Percentiles rank a stretch among this genome's conserved stretches.
Conservation (phyloP, 2,797 vertebrate genomes). For the Sebastes wilsoni region DNA sequence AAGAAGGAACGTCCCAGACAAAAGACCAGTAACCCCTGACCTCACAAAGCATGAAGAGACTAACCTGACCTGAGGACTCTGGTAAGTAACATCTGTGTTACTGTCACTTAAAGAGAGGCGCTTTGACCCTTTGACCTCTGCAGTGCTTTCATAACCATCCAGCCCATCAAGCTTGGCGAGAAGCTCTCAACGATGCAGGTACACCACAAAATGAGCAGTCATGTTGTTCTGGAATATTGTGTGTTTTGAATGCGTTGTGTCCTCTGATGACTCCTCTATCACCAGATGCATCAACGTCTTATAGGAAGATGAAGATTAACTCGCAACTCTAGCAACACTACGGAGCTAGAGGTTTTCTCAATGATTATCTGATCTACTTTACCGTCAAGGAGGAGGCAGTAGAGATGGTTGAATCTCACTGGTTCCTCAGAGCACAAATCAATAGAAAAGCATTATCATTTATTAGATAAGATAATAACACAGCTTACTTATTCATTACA, state of each 20-base stretch:
- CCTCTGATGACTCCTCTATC: not conserved
- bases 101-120: not conserved
- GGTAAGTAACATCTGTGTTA: not conserved
- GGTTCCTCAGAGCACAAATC: not conserved
- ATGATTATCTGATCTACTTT: not conserved
- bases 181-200: not conserved
- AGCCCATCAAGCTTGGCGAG: not conserved
- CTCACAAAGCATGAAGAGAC: not conserved
- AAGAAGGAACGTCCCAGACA: no score
- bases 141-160: not conserved
- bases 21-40: no score
- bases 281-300: not conserved
- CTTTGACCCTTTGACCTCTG: not conserved
- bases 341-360: not conserved
- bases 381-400: not conserved
- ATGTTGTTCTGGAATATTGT: not conserved
- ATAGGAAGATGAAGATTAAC: not conserved
- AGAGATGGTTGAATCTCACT: not conserved
- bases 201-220: slow-evolving; percentile 1
- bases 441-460: not conserved
- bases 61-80: not conserved
- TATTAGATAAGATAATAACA: not conserved
- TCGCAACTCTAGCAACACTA: not conserved
- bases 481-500: not conserved
- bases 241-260: not conserved